Evolutionary conservation across 2,888 invertebrate species (phyloP).

Genomic region (Germaria angustata): DNA sequence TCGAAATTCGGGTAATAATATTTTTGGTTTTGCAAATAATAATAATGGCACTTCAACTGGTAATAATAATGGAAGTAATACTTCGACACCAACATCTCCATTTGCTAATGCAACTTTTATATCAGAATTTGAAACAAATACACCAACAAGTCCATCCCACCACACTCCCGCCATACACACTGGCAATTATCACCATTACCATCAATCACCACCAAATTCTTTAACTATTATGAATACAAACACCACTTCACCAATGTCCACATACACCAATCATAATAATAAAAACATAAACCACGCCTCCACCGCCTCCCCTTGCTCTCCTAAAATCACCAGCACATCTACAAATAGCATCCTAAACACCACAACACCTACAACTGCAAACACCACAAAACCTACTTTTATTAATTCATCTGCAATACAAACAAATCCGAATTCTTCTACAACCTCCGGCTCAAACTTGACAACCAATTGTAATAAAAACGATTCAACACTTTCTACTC

Average conservation of each 20-base stretch:
- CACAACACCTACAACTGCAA: constrained; percentile 57
- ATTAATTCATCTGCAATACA: constrained; percentile 63
- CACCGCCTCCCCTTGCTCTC: constrained; percentile 35
- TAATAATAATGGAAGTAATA: constrained; percentile 57
- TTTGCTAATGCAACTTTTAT: constrained; percentile 74
- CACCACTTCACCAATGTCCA: constrained; percentile 39
- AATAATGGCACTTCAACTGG: constrained; percentile 65
- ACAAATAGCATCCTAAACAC: constrained; percentile 28
- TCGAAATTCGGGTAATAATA: constrained; percentile 68
- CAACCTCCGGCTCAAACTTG: constrained; percentile 52
- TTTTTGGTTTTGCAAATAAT: constrained; percentile 69
- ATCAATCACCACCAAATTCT: constrained; percentile 67
- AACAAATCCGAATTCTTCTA: constrained; percentile 70
- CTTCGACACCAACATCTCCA: constrained; percentile 66
- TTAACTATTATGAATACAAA: constrained; percentile 60
- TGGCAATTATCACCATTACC: constrained; percentile 55
- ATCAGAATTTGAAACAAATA: constrained; percentile 72
- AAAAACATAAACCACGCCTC: constrained; percentile 42
- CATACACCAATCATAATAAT: constrained; percentile 47
- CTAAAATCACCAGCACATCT: constrained; percentile 31
- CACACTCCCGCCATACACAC: constrained; percentile 39
- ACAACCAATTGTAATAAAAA: constrained; percentile 66
- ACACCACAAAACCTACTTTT: constrained; percentile 39
- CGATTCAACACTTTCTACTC: constrained; percentile 55
- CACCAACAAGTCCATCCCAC: constrained; percentile 39